Conservation (phyloP, 1,140 invertebrate genomes). For the Phenacoccus solenopsis region DNA sequence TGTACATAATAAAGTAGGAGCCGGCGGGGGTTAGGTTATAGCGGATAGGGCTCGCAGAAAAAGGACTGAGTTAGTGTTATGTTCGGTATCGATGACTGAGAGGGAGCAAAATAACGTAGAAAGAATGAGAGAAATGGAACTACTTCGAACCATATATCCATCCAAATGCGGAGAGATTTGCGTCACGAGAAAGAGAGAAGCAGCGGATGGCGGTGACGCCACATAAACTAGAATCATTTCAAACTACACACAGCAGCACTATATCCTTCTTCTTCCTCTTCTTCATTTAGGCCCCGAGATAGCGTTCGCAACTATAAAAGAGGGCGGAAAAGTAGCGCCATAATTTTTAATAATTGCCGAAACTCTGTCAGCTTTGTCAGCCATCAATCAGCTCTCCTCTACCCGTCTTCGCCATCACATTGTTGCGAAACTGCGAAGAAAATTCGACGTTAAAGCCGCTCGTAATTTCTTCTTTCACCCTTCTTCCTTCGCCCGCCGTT, state of each 20-base stretch:
- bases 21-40: neutral
- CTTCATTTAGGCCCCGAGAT: constrained; percentile 9
- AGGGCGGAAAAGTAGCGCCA: constrained; percentile 16
- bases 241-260: constrained; percentile 17
- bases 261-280: constrained; percentile 11
- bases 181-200: constrained; percentile 5
- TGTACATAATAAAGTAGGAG: constrained; percentile 7
- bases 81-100: constrained; percentile 13
- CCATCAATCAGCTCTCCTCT: constrained; percentile 12
- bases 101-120: neutral
- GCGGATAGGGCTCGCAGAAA: neutral
- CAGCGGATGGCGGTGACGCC: constrained; percentile 14
- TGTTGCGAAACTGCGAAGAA: constrained; percentile 17
- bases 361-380: constrained; percentile 17
- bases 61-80: constrained; percentile 17
- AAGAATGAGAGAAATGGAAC: constrained; percentile 7
- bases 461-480: constrained; percentile 8
- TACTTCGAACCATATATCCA: constrained; percentile 16
- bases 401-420: neutral
- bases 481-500: neutral
- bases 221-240: constrained; percentile 18
- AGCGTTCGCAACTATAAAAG: constrained; percentile 17
- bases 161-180: constrained; percentile 17
- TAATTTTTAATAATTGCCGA: constrained; percentile 18
- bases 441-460: constrained; percentile 16